Conservation (phyloP, 2,888 invertebrate species). For the Aphrophora alni region DNA sequence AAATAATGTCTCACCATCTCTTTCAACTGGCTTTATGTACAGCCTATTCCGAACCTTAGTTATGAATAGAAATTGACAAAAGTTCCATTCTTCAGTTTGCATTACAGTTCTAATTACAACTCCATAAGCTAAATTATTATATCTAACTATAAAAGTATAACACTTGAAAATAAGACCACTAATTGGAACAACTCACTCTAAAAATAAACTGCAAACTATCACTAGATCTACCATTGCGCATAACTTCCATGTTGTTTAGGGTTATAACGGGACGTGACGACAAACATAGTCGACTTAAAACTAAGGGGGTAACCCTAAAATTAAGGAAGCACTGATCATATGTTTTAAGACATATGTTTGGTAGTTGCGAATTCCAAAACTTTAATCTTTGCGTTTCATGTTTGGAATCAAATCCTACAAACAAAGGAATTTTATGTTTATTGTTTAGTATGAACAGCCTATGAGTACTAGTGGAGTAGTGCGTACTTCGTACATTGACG, state of each 20-base stretch:
- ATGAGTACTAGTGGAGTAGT: not conserved
- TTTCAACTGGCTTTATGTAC: not conserved
- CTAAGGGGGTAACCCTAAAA: slow-evolving; percentile 2
- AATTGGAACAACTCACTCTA: slow-evolving; percentile 7
- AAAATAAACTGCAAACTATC: slow-evolving; percentile 32
- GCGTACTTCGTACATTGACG: not conserved
- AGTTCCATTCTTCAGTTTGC: not conserved
- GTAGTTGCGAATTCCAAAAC: not conserved
- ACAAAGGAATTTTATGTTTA: not conserved
- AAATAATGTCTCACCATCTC: not conserved
- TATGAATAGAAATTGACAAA: not conserved
- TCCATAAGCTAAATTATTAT: not conserved
- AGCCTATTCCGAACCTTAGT: not conserved
- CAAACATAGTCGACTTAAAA: slow-evolving; percentile 40
- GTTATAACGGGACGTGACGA: slow-evolving; percentile 50
- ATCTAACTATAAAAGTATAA: not conserved
- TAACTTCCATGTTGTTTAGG: slow-evolving; percentile 49
- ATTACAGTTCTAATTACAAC: not conserved
- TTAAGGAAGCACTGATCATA: slow-evolving; percentile 42
- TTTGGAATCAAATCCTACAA: not conserved
- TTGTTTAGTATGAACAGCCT: not conserved
- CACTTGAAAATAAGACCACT: not conserved
- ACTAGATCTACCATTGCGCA: slow-evolving; percentile 30
- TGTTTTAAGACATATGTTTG: slow-evolving; percentile 32
- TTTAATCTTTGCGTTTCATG: not conserved